Evolutionary conservation across 2,888 invertebrate species (phyloP).

Genomic region (Sclerodermus sp.): DNA sequence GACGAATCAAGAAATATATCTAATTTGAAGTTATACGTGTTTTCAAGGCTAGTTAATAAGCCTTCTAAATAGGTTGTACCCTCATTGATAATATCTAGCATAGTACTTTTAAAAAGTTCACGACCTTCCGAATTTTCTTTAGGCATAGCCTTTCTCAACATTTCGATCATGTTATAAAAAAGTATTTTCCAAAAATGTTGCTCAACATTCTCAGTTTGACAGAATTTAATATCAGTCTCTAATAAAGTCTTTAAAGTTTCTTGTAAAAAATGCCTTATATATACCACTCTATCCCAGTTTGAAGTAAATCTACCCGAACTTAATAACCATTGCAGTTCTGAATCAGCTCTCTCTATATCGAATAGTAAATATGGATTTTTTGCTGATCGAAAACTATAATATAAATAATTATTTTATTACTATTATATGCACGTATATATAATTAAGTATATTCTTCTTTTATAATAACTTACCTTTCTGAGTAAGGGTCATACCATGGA

Average conservation of each 20-base stretch:
- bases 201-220: slow-evolving; percentile 84
- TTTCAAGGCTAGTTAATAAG: slow-evolving; percentile 73
- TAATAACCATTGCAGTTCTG: slow-evolving; percentile 67
- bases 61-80: slow-evolving; percentile 77
- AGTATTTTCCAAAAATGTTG: slow-evolving; percentile 90
- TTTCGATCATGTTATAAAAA: slow-evolving; percentile 86
- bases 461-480: slow-evolving; percentile 56
- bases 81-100: slow-evolving; percentile 75
- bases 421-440: neutral
- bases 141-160: slow-evolving; percentile 70
- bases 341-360: slow-evolving; percentile 71
- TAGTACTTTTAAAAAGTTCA: slow-evolving; percentile 67
- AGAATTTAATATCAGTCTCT: slow-evolving; percentile 80
- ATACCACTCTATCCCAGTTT: slow-evolving; percentile 69
- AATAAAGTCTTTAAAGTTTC: slow-evolving; percentile 69
- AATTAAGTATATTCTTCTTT: neutral
- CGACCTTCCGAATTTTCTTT: slow-evolving; percentile 65
- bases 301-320: slow-evolving; percentile 64
- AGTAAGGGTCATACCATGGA: slow-evolving; percentile 63
- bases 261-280: slow-evolving; percentile 69
- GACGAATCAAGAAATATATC: slow-evolving; percentile 61
- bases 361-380: slow-evolving; percentile 66
- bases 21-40: slow-evolving; percentile 73
- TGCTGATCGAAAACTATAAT: slow-evolving; percentile 62
- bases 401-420: slow-evolving; percentile 4